These are phyloP conservation scores for Conomelus anceps DNA, from an alignment of 2,888 invertebrate genomes.

Conservation along the genomic window DNA sequence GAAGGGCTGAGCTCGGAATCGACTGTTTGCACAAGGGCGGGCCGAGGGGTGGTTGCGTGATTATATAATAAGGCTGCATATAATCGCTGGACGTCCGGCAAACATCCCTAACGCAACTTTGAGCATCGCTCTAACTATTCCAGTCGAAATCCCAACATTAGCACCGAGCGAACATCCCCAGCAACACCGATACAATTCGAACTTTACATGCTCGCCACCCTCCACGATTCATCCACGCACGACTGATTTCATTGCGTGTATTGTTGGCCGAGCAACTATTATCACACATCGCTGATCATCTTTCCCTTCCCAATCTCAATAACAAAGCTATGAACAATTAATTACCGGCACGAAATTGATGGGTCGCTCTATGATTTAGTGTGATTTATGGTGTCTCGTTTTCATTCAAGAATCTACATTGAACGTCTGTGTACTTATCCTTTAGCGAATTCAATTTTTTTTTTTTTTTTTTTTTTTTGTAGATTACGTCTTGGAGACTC, in stretches of 20 bases:
- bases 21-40: neutral
- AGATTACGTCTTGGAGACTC: no score
- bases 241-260: neutral
- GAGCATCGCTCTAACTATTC: neutral
- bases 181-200: neutral
- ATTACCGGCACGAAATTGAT: neutral
- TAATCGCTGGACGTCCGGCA: neutral
- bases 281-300: neutral
- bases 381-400: neutral
- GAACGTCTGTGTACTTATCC: neutral
- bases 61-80: neutral
- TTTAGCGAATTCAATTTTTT: no score
- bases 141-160: neutral
- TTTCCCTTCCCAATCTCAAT: neutral
- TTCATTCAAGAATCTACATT: neutral
- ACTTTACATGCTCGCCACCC: neutral
- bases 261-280: neutral
- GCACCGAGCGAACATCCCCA: neutral
- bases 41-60: neutral
- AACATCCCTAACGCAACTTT: neutral
- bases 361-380: neutral
- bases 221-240: neutral
- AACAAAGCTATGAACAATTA: neutral
- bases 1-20: neutral
- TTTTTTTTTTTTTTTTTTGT: no score